Evolutionary conservation across 2,888 invertebrate genomes (phyloP).

Genomic region (Drosophila subquinaria): DNA sequence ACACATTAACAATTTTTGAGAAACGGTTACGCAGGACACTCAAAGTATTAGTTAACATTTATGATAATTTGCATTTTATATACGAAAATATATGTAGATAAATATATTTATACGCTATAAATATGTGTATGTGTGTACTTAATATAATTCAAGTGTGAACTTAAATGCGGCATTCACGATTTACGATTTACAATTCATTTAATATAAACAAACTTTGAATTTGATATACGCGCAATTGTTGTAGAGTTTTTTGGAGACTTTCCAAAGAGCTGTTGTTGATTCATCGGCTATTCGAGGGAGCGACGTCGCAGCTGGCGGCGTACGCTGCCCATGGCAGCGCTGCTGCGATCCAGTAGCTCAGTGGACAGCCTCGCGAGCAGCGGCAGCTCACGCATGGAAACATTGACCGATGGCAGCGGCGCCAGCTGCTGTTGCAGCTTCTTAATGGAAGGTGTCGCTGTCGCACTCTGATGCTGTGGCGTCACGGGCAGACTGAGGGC

Average conservation of each 20-base stretch:
- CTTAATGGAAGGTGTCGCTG: constrained; percentile 72
- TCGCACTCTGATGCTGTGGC: constrained; percentile 75
- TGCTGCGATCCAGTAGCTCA: constrained; percentile 81
- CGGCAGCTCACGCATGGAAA: constrained; percentile 85
- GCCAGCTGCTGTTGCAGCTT: constrained; percentile 84
- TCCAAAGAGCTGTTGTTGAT: constrained; percentile 3
- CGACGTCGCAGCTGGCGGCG: constrained; percentile 70
- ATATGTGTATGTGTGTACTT: constrained; percentile 55
- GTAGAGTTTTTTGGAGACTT: constrained; percentile 9
- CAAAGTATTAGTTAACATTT: constrained; percentile 64
- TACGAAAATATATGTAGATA: constrained; percentile 50
- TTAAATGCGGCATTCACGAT: constrained; percentile 66
- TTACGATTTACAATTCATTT: constrained; percentile 65
- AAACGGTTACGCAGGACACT: constrained; percentile 57
- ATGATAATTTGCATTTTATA: constrained; percentile 43
- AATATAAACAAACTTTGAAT: constrained; percentile 77
- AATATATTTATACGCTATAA: constrained; percentile 22
- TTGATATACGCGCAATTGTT: constrained; percentile 47
- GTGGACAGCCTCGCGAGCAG: constrained; percentile 83
- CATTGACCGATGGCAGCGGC: constrained; percentile 85
- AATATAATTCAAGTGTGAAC: constrained; percentile 64
- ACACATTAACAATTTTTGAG: constrained; percentile 61
- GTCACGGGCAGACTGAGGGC: constrained; percentile 83
- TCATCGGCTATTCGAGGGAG: constrained; percentile 72
- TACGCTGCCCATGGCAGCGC: constrained; percentile 71